These are phyloP conservation scores for Eurois occulta DNA, from an alignment of 2,888 invertebrate species.

Conservation along the genomic window DNA sequence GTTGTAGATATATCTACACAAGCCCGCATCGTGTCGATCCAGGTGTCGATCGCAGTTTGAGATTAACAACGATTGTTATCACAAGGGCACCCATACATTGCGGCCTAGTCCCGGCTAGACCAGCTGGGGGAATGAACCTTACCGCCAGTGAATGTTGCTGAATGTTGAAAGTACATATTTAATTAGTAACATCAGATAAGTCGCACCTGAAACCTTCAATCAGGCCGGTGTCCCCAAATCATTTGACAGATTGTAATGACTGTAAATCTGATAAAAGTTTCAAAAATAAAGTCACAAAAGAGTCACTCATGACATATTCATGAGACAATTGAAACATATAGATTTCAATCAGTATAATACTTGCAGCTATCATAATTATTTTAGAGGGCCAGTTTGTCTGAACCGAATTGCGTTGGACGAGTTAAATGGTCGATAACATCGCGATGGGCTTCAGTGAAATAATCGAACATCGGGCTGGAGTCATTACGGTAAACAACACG, in stretches of 20 bases:
- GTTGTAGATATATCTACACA: conserved; percentile 68
- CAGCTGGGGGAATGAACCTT: conserved; percentile 74
- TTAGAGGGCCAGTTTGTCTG: conserved; percentile 54
- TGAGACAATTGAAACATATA: conserved; percentile 58
- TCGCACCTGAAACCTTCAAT: conserved; percentile 57
- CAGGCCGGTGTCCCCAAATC: conserved; percentile 44
- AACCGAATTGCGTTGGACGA: conserved; percentile 53
- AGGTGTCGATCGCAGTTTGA: conserved; percentile 86
- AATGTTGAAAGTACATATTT: conserved; percentile 70
- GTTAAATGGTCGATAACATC: conserved; percentile 61
- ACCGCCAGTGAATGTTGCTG: conserved; percentile 61
- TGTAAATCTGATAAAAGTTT: conserved; percentile 61
- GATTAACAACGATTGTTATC: conserved; percentile 86
- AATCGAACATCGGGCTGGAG: conserved; percentile 69
- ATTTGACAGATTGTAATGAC: conserved; percentile 61
- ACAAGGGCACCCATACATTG: conserved; percentile 84
- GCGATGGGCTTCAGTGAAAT: conserved; percentile 61
- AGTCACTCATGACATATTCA: conserved; percentile 61
- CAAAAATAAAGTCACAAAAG: conserved; percentile 59
- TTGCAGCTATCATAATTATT: conserved; percentile 63
- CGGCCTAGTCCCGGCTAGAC: conserved; percentile 72
- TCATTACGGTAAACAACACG: conserved; percentile 77
- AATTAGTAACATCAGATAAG: conserved; percentile 68
- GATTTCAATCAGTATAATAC: conserved; percentile 63
- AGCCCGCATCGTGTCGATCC: conserved; percentile 85